Conservation (phyloP, 2,888 invertebrate species). For the Drosophila glabriapex region DNA sequence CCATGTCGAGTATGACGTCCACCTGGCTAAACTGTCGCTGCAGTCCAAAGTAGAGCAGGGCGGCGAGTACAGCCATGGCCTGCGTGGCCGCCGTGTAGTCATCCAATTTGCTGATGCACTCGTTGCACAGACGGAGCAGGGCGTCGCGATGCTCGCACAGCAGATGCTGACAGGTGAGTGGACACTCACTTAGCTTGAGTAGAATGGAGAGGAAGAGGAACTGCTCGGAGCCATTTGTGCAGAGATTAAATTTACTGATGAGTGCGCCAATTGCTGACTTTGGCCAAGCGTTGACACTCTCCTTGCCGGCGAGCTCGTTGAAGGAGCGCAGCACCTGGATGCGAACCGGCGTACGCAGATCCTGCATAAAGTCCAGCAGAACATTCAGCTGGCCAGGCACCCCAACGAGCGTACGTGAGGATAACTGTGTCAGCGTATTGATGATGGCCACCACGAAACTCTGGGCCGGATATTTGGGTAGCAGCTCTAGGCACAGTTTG, state of each 20-base stretch:
- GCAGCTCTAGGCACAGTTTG: constrained; percentile 89
- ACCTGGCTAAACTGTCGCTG: constrained; percentile 62
- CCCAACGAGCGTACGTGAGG: constrained; percentile 95
- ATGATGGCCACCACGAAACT: constrained; percentile 93
- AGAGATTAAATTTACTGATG: constrained; percentile 81
- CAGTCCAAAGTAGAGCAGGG: constrained; percentile 74
- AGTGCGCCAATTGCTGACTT: constrained; percentile 86
- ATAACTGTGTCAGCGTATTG: constrained; percentile 94
- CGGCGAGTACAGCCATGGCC: constrained; percentile 84
- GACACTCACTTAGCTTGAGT: constrained; percentile 84
- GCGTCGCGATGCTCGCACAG: constrained; percentile 82
- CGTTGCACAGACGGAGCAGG: constrained; percentile 82
- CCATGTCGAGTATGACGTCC: constrained; percentile 80
- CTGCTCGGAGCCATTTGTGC: constrained; percentile 83
- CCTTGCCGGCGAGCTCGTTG: constrained; percentile 89
- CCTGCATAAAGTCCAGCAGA: constrained; percentile 89
- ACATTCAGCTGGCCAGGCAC: constrained; percentile 93
- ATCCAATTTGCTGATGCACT: constrained; percentile 82
- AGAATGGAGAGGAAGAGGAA: constrained; percentile 84
- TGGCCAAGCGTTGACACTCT: constrained; percentile 92
- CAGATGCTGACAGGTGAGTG: constrained; percentile 83
- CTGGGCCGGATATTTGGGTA: constrained; percentile 92
- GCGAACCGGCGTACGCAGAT: constrained; percentile 90
- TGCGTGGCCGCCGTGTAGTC: constrained; percentile 84
- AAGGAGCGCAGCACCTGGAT: constrained; percentile 89